Evolutionary conservation across 2,888 invertebrate genomes (phyloP), one percentile per base, ranked within the genome.

Genomic region (Lasius fuliginosus): DNA sequence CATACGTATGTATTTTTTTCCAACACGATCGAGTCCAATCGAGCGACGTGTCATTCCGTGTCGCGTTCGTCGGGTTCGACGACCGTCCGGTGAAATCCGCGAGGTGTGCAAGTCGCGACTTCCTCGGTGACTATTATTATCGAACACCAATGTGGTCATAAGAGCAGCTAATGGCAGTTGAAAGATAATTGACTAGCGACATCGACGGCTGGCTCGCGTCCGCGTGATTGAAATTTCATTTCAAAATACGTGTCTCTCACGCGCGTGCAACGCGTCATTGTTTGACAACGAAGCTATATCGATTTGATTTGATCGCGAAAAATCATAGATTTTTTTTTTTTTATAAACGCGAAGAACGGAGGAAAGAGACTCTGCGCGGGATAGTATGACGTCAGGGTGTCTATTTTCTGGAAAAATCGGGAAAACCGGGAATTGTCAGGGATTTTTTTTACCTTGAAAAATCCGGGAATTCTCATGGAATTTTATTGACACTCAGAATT

Each of bases 41-140:
- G 42, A 23, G 33, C 23, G 23, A 15, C 75, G 46, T 3, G 23
- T 46, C 65, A 64, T 11, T 23, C 15, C 9, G 30, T 15, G 30
- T 36, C 36, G 36, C 18, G 49, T 49, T 5, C n/a, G 15, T n/a
- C 4, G 15, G 56, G 56, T 23, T 77, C 77, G 15, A 68, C 2
- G 68, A 58, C 68, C 77, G 77, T n/a, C 56, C 23, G 40, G 77
- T 68, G 68, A 77, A 77, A 77, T 58, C 40, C 56, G 23, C 56
- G 30, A 77, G 56, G 56, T 77, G 49, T 56, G 67, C 58, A 68
- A 77, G 30, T 67, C 56, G 42, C 15, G 42, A 23, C 68, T 77
- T 77, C 56, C 77, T 77, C 27, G 9, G n/a, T 27, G 15, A 3
- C 11, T 42, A 11, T 77, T 56, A 68, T 68, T 68, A 42, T n/a